Base-by-base conservation (phyloP, 2,888 invertebrate species). In the Leucozona laternaria region DNA sequence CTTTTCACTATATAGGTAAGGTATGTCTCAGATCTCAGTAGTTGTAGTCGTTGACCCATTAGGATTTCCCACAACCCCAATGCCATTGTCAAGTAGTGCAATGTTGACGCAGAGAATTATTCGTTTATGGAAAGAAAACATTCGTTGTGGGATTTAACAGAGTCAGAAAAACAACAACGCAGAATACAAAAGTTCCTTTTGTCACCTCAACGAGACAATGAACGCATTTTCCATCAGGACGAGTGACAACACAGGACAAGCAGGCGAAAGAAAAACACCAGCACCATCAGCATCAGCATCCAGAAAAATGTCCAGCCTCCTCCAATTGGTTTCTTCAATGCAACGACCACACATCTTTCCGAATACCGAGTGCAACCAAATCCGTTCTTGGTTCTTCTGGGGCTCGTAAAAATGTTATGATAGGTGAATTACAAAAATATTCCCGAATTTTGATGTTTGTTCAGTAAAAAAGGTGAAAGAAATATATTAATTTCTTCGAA, bases 101-200 rank as follows among this genome's bases (percentile, higher is more conserved):
- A 82, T 86, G 82, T 86, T 86, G 82, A 86, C 82, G 75, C 75
- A 82, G 53, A 71, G 86, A 86, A 86, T 86, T 86, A 86, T 86
- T 82, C 78, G 71, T 79, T 86, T 86, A 86, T 86, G 82, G 78
- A 86, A 86, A 86, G 82, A 86, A 86, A 86, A 86, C 82, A 86
- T 86, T 82, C 70, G 64, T 40, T 34, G 78, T 78, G 73, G 86
- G 82, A 82, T 86, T 86, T 79, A 64, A 78, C 82, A 70, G 75
- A 81, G 78, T 82, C 86, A 82, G 78, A 81, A 86, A 82, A 75
- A 86, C 86, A 86, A 86, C 86, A 86, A 50, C n/a, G 15, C 64
- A 17, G 58, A 73, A 53, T 75, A 86, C 75, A 86, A 86, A 73
- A 66, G 82, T 57, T 50, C 45, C 82, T 75, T 86, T 82, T 86